Evolutionary conservation across 2,797 vertebrate genomes (phyloP).

Genomic region (Acanthurus tractus): DNA sequence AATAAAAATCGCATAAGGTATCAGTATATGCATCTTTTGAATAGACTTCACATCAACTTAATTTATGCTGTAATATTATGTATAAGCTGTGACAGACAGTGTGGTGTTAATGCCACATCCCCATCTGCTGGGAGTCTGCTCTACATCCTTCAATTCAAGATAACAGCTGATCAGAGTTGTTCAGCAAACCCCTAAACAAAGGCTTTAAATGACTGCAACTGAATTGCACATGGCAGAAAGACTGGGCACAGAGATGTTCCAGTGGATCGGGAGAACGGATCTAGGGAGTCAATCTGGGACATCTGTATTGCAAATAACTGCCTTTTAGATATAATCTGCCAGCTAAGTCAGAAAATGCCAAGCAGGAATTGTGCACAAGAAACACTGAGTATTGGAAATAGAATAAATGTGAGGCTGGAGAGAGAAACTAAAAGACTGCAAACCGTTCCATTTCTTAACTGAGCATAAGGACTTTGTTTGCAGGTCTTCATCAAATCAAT

Average conservation of each 20-base stretch:
- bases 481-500: constrained; percentile 3
- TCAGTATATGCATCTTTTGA: not conserved
- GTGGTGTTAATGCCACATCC: not conserved
- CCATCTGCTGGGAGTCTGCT: constrained; percentile 8
- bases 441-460: constrained; percentile 7
- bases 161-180: constrained; percentile 3
- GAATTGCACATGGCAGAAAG: too few species aligned
- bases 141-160: constrained; percentile 4
- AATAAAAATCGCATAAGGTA: constrained; percentile 4
- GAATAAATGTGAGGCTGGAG: not conserved
- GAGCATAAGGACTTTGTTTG: not conserved
- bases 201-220: too few species aligned
- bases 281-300: too few species aligned
- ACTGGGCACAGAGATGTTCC: too few species aligned
- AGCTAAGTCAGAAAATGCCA: constrained; percentile 16
- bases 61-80: not conserved
- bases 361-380: constrained; percentile 6
- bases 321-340: constrained; percentile 22
- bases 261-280: too few species aligned
- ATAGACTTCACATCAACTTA: not conserved
- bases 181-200: too few species aligned
- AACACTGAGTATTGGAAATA: constrained; percentile 19
- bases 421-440: not conserved
- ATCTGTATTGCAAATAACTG: too few species aligned
- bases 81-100: not conserved